Evolutionary conservation across 2,888 invertebrate genomes (phyloP), one percentile per base, ranked within the genome.

Genomic region (Teleiodes luculella): DNA sequence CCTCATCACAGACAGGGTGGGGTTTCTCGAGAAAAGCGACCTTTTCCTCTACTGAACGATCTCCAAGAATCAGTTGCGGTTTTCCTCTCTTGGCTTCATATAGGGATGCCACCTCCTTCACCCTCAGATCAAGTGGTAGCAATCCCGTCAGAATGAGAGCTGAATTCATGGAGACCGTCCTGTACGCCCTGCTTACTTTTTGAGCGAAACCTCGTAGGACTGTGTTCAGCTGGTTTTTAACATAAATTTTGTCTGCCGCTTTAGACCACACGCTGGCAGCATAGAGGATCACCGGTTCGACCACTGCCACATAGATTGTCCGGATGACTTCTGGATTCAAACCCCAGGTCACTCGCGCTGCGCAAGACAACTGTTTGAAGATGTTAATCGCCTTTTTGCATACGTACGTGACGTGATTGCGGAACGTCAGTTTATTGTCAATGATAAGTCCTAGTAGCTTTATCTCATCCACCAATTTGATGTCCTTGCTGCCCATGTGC

Each of bases 31-130:
- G 11, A 2, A 36, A 16, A 5, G 16, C 11, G 3, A 39, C 30
- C 51, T 48, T 35, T 7, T 13, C 28, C 31, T 66, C 68, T 0
- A 64, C 24, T 39, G 59, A 54, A 6, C 57, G 13, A 2, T 56
- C 65, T 6, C 50, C 24, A 4, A 24, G 3, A 6, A 24, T 24
- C 24, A 4, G 24, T 24, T 24, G 24, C 3, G 24, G 24, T 6
- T 24, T 24, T 4, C 24, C 24, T 24, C 24, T 24, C 10, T 41
- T 41, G 1, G 41, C 41, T 11, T 41, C 41, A n/a, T 39, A 39
- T 2, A 39, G 3, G 14, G 16, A 39, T 7, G 39, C 39, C 14
- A 8, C 16, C 14, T 39, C 39, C 8, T 14, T n/a, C 7, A 39
- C 16, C 3, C 39, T n/a, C 7, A 39, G 7, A 14, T 39, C 39